phyloP scores from a whole-genome alignment of 1,140 invertebrate species.

The Chrysoperla carnea region DNA sequence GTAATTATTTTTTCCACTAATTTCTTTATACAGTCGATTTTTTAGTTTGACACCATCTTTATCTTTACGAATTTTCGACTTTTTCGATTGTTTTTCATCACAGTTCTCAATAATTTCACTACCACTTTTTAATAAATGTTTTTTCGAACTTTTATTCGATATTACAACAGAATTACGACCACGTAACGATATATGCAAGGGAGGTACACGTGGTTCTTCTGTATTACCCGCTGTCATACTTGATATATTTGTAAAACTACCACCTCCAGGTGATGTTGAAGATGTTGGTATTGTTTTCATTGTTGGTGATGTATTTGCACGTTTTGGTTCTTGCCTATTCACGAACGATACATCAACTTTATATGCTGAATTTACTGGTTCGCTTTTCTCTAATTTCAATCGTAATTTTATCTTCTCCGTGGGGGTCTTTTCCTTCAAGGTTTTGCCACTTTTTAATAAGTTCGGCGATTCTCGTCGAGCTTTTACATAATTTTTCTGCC shows the following conservation, averaged over 20 bases:
- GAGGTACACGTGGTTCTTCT: slow-evolving; percentile 67
- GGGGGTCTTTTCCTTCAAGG: slow-evolving; percentile 17
- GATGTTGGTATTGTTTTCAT: background rate
- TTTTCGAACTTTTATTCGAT: slow-evolving; percentile 57
- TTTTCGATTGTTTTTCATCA: background rate
- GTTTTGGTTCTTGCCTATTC: slow-evolving; percentile 29
- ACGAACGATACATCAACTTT: slow-evolving; percentile 65
- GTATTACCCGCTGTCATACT: slow-evolving; percentile 16
- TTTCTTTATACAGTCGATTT: slow-evolving; percentile 21
- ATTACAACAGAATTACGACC: slow-evolving; percentile 77
- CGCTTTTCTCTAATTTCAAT: slow-evolving; percentile 65
- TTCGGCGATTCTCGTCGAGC: slow-evolving; percentile 16
- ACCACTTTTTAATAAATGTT: slow-evolving; percentile 24
- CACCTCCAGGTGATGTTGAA: slow-evolving; percentile 2
- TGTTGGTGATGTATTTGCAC: slow-evolving; percentile 12
- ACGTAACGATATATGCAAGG: slow-evolving; percentile 72
- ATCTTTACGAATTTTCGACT: background rate
- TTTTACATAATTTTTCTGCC: slow-evolving; percentile 7
- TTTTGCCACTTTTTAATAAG: slow-evolving; percentile 15
- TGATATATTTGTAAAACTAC: slow-evolving; percentile 8
- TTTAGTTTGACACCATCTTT: background rate
- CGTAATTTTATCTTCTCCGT: slow-evolving; percentile 70
- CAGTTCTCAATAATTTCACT: slow-evolving; percentile 19
- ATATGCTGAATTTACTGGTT: slow-evolving; percentile 55
- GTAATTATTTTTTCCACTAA: slow-evolving; percentile 25